Evolutionary conservation across 1,140 invertebrate species (phyloP), one percentile per base, ranked within the genome.

Genomic region (Anthonomus grandis): DNA sequence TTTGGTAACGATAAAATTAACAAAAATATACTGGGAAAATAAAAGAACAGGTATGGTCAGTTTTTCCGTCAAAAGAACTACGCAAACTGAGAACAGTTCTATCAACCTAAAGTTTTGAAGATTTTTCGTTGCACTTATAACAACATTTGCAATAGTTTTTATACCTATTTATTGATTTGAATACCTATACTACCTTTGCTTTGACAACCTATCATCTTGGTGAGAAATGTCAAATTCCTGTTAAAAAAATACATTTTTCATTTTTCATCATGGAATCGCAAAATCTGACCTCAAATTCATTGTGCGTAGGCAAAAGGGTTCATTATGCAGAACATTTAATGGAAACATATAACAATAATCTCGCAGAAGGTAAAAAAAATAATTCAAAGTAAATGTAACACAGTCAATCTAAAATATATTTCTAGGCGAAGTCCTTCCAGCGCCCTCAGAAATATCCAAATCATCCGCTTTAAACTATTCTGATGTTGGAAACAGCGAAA

Each of bases 401-500:
- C 1, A 18, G 38, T 13, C 10, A 41, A 13, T 13, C 18, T 41
- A 18, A 41, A 10, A 1, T 10, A 36, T 21, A 36, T 36, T 41
- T 25, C 17, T 41, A 42, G 31, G 12, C n/a, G 48, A 51, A 42
- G 36, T 34, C 17, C 21, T 18, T 19, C 36, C 46, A 36, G 25
- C 13, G 5, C n/a, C 17, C 27, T 55, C 52, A 25, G 52, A 55
- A 55, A 18, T 34, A 8, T 55, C 52, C 3, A 45, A 27, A 46
- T 54, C 51, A 4, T 54, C 42, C 18, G n/a, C n/a, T n/a, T 12
- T 44, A 1, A 46, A 48, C 15, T 49, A 17, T 48, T 22, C 45
- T 3, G 59, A 54, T 0, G 59, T 57, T 15, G 38, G 21, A 6
- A 54, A 60, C 31, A 61, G 59, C 37, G 53, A 48, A 27, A 44